Base-by-base conservation (phyloP, 2,888 invertebrate genomes). In the Cryptophagus acutangulus region DNA sequence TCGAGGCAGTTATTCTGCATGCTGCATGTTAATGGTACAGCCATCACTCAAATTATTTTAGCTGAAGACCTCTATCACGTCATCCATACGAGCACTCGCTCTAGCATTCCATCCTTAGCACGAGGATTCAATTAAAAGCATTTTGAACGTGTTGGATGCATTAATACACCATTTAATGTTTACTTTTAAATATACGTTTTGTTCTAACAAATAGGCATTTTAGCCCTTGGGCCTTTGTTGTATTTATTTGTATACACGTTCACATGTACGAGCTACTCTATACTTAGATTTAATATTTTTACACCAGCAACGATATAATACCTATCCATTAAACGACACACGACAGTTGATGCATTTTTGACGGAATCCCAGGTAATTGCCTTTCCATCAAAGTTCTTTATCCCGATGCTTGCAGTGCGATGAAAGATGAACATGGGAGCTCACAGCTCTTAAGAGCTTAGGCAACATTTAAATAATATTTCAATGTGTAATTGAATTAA, bases 151-250 rank as follows among this genome's bases (percentile, higher is more conserved):
- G 41, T 36, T 36, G 45, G 8, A 20, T 41, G 18, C 20, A 36
- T 33, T 44, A 46, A 40, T 51, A 44, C 26, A 36, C 38, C 20
- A 24, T 43, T 38, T 37, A 35, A 41, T 31, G 55, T 58, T 59
- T 59, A 49, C 59, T 54, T 59, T 59, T 56, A 57, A 59, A 57
- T 59, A 59, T 57, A 58, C 53, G 54, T 57, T 51, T 49, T 37
- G 47, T 41, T 40, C 49, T 38, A 35, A 46, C 47, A 55, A 57
- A 52, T 52, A 48, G 48, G 52, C 41, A 48, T 45, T 49, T 46
- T 31, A 16, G 26, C 34, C 47, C 43, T 26, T 34, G 18, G 45
- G 51, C 36, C 17, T 40, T 15, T 26, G 25, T 18, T 34, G 43
- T 48, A 52, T 52, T 52, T 50, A 52, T 49, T 52, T 48, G 49